phyloP scores from a whole-genome alignment of 1,140 invertebrate genomes.

The Drosophila serrata region DNA sequence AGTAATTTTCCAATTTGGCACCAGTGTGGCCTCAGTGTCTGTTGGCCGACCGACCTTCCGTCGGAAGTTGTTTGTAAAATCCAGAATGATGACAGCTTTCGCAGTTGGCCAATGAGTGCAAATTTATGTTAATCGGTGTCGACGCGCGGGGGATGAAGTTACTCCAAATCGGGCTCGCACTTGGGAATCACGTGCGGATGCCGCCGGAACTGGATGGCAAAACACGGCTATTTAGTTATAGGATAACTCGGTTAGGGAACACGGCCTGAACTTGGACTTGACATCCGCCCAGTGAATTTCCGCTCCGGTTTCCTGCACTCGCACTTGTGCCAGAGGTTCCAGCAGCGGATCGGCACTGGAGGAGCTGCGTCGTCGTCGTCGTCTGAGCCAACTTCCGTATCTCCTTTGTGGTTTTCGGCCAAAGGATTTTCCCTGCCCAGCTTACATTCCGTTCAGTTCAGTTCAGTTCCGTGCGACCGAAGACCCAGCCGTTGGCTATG shows the following conservation, averaged over 20 bases:
- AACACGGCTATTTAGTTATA: slow-evolving; percentile 54
- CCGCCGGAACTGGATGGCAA: slow-evolving; percentile 63
- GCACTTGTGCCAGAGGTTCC: slow-evolving; percentile 45
- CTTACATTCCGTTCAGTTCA: slow-evolving; percentile 71
- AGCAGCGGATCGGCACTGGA: slow-evolving; percentile 48
- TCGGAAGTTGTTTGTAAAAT: slow-evolving; percentile 84
- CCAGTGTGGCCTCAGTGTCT: slow-evolving; percentile 31
- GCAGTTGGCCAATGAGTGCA: slow-evolving; percentile 50
- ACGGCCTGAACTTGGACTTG: slow-evolving; percentile 62
- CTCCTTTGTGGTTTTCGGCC: slow-evolving; percentile 82
- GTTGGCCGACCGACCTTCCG: slow-evolving; percentile 70
- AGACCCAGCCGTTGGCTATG: slow-evolving; percentile 85
- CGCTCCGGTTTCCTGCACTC: slow-evolving; percentile 66
- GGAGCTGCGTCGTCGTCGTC: slow-evolving; percentile 66
- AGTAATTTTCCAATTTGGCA: slow-evolving; percentile 68
- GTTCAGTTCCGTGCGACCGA: slow-evolving; percentile 70
- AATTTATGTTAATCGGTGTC: slow-evolving; percentile 73
- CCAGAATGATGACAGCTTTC: slow-evolving; percentile 74
- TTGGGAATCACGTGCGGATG: slow-evolving; percentile 35
- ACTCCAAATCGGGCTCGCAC: not conserved
- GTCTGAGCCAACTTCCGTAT: slow-evolving; percentile 84
- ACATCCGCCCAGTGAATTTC: slow-evolving; percentile 80
- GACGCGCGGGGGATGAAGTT: slow-evolving; percentile 17
- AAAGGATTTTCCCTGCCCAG: slow-evolving; percentile 82
- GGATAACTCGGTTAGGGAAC: slow-evolving; percentile 41